These are phyloP conservation scores for Aporophyla nigra DNA, from an alignment of 2,888 invertebrate species.

Conservation along the genomic window DNA sequence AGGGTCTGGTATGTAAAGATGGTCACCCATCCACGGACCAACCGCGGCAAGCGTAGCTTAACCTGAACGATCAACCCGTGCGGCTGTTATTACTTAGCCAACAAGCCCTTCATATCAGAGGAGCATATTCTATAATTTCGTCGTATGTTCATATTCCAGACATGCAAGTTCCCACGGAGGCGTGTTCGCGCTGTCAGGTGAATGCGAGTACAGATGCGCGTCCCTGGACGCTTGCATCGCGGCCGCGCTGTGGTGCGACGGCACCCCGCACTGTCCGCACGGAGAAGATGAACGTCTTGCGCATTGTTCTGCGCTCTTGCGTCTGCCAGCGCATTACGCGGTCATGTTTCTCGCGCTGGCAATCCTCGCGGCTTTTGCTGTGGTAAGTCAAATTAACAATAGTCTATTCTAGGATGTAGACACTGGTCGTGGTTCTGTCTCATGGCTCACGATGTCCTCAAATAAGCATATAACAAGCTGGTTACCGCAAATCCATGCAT, in stretches of 20 bases:
- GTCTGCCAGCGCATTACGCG: constrained; percentile 94
- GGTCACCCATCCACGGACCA: too few relatives aligned
- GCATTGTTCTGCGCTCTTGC: constrained; percentile 94
- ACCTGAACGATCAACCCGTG: too few relatives aligned
- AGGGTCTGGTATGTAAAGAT: too few relatives aligned
- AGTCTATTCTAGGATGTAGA: background rate
- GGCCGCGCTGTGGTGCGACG: constrained; percentile 95
- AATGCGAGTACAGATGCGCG: constrained; percentile 94
- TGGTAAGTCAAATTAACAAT: constrained; percentile 80
- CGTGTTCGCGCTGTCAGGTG: constrained; percentile 92
- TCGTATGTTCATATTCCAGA: constrained; percentile 72
- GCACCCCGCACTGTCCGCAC: constrained; percentile 94
- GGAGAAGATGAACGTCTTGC: constrained; percentile 95
- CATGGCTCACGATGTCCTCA: background rate
- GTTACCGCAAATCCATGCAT: too few relatives aligned
- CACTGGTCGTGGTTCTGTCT: too few relatives aligned
- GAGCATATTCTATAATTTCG: background rate
- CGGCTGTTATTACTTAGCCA: too few relatives aligned
- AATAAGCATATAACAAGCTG: background rate
- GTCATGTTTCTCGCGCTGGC: constrained; percentile 90
- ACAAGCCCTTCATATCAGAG: too few relatives aligned
- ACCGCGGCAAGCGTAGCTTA: too few relatives aligned
- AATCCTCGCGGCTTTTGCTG: constrained; percentile 85
- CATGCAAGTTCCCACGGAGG: constrained; percentile 89
- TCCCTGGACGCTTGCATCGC: constrained; percentile 96